These are phyloP conservation scores for Orthonyx spaldingii DNA, from an alignment of 2,113 vertebrate species.

Conservation along the genomic window DNA sequence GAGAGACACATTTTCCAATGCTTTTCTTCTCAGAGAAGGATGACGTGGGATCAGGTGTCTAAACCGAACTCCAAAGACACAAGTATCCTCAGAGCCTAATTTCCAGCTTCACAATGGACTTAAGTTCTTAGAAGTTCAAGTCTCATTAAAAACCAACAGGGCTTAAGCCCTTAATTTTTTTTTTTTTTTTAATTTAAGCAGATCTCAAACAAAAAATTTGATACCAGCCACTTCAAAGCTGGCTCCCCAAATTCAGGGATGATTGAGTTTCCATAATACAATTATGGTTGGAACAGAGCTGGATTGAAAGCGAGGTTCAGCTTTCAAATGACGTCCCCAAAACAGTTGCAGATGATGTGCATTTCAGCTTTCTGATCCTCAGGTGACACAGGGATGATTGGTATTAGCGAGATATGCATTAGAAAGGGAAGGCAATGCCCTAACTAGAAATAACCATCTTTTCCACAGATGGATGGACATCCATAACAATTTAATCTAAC, in stretches of 20 bases:
- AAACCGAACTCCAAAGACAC: background rate
- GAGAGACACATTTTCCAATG: background rate
- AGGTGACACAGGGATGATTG: slow-evolving; percentile 3
- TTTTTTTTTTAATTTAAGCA: background rate
- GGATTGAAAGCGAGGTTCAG: slow-evolving; percentile 33
- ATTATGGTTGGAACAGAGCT: background rate
- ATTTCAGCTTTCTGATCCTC: slow-evolving; percentile 43
- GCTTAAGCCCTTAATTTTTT: background rate
- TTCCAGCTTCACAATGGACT: background rate
- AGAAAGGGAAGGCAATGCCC: background rate
- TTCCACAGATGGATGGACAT: slow-evolving; percentile 41
- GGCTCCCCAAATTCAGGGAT: background rate
- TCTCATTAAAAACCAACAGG: background rate
- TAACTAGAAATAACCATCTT: slow-evolving; percentile 27
- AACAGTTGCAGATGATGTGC: slow-evolving; percentile 53
- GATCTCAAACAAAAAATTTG: background rate
- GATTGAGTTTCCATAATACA: slow-evolving; percentile 55
- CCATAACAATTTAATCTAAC: slow-evolving; percentile 48
- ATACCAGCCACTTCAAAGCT: slow-evolving; percentile 36
- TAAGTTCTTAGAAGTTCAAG: background rate
- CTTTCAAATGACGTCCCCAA: slow-evolving; percentile 42
- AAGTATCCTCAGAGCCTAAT: background rate
- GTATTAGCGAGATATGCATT: background rate
- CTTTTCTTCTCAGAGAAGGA: background rate
- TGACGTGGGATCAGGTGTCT: background rate